Evolutionary conservation across 2,888 invertebrate genomes (phyloP).

Genomic region (Nezara viridula): DNA sequence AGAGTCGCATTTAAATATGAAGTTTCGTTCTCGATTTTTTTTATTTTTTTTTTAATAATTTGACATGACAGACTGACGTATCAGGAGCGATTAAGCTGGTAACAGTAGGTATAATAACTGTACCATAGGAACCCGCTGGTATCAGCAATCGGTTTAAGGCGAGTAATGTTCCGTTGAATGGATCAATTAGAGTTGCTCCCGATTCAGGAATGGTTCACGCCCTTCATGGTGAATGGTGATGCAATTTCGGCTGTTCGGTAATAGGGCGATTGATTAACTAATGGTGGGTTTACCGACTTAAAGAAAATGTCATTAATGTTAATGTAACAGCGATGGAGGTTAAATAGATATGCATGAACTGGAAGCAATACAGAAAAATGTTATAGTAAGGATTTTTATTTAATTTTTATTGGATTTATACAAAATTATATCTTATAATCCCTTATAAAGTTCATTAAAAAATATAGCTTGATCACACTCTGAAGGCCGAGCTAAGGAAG

Average conservation of each 20-base stretch:
- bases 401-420: no score
- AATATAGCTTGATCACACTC: no score
- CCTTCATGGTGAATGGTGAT: background rate
- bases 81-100: background rate
- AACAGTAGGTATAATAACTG: background rate
- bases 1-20: no score
- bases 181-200: conserved; percentile 23
- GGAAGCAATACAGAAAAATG: no score
- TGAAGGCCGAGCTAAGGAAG: no score
- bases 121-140: background rate
- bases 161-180: conserved; percentile 4
- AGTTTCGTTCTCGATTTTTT: no score
- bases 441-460: no score
- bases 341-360: no score
- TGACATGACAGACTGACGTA: background rate
- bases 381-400: no score
- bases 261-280: background rate
- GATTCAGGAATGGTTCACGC: background rate
- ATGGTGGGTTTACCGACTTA: background rate
- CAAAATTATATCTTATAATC: no score
- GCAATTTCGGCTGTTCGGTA: background rate
- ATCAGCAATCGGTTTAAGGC: background rate
- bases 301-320: background rate
- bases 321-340: no score
- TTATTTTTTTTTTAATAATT: background rate